These are phyloP conservation scores for Leptobrachium ailaonicum DNA, from an alignment of 2,113 vertebrate species.

Conservation along the genomic window DNA sequence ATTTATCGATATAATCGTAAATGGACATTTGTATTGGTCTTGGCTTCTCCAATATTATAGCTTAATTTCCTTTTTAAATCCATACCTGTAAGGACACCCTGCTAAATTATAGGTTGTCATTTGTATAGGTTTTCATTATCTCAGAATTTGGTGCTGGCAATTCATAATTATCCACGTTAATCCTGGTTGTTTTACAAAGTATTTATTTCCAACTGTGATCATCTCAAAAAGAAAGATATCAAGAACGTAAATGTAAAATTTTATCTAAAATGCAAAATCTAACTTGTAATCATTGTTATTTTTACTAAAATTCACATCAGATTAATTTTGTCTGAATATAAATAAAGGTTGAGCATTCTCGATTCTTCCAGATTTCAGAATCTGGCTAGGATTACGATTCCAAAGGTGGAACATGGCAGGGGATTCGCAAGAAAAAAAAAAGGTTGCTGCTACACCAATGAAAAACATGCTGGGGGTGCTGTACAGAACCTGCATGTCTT, in stretches of 20 bases:
- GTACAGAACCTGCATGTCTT: no score
- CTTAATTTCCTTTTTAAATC: constrained; percentile 75
- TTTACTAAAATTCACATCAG: background rate
- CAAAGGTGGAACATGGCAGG: no score
- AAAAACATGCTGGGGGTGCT: no score
- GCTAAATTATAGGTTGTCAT: constrained; percentile 79
- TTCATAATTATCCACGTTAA: constrained; percentile 69
- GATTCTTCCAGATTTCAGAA: no score
- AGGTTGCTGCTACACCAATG: no score
- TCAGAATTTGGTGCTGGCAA: constrained; percentile 73
- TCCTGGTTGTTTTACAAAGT: constrained; percentile 57
- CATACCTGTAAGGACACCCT: constrained; percentile 68
- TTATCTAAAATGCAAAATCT: background rate
- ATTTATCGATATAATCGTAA: constrained; percentile 79
- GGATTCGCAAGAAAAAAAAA: no score
- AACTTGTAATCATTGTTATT: background rate
- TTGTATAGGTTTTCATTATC: constrained; percentile 68
- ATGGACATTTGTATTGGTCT: constrained; percentile 75
- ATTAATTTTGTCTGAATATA: no score
- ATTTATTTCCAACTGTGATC: constrained; percentile 14
- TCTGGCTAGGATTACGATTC: no score
- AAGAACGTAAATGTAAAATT: background rate
- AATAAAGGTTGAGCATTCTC: no score
- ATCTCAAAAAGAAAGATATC: constrained; percentile 6
- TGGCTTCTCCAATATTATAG: constrained; percentile 70